Evolutionary conservation across 2,797 vertebrate genomes (phyloP), one percentile per base, ranked within the genome.

Genomic region (Glossophaga mutica): DNA sequence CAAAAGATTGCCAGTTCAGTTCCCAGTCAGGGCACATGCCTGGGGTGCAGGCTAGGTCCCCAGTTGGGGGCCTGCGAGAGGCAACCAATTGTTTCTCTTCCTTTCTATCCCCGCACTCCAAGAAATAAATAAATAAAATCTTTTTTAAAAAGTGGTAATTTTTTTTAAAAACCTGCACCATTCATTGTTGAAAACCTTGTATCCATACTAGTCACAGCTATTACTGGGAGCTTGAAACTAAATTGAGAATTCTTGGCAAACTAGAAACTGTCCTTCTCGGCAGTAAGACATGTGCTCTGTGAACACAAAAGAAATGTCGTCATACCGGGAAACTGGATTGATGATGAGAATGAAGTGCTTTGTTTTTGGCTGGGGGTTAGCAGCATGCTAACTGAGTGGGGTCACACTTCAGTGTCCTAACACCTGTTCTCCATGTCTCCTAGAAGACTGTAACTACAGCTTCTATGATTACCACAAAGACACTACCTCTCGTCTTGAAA

Each of bases 401-500:
- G 81, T 98, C 87, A 90, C 97, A 94, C 97, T 95, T 94, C 96
- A 95, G 90, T 98, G 88, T 98, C 97, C 97, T 98, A 98, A 98
- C 97, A 94, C 92, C 83, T 98, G 39, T 98, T 98, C 95, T 98
- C 94, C 95, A 18, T 98, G 98, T 97, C 95, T 98, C 95, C 91
- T 98, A 99, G 97, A 99, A 99, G 99, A 99, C 99, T 87, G 98
- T 99, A 98, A 99, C 99, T 29, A 99, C 99, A 98, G 99, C 99
- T 92, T 99, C 99, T 95, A 99, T 99, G 98, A 99, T 99, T 98
- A 99, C 99, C 98, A 99, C 99, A 96, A 99, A 99, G 99, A 99
- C 99, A 98, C 99, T 99, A 99, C 99, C 99, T 99, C 99, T 99
- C 98, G 99, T 99, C 98, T 99, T 99, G 98, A 99, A 99, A 99